These are phyloP conservation scores for Gymnorhina tibicen DNA, from an alignment of 2,113 vertebrate species.

Conservation along the genomic window DNA sequence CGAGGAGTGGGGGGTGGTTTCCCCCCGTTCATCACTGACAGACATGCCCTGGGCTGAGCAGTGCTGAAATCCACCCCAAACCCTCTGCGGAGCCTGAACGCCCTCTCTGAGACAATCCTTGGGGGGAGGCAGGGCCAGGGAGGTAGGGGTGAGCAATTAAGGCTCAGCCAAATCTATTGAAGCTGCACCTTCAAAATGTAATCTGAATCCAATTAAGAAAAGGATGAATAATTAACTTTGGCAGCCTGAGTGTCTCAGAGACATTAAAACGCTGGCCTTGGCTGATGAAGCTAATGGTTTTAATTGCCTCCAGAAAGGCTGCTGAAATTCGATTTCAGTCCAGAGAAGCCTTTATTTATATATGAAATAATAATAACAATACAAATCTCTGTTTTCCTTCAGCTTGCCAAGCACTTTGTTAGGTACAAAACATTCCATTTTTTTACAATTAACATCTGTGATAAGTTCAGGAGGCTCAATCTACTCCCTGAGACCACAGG, in stretches of 20 bases:
- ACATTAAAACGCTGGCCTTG: slow-evolving; percentile 35
- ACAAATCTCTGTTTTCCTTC: slow-evolving; percentile 41
- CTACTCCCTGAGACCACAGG: not conserved
- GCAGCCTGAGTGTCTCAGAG: slow-evolving; percentile 43
- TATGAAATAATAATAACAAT: slow-evolving; percentile 42
- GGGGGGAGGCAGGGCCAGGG: not conserved
- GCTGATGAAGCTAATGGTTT: slow-evolving; percentile 56
- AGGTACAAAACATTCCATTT: not conserved
- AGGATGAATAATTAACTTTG: slow-evolving; percentile 62
- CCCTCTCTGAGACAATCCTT: not conserved
- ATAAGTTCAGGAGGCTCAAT: not conserved
- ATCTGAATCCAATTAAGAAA: slow-evolving; percentile 50
- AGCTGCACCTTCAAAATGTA: slow-evolving; percentile 50
- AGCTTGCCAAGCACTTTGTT: slow-evolving; percentile 31
- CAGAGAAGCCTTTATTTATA: slow-evolving; percentile 36
- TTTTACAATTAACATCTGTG: not conserved
- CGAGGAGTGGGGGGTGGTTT: fast-evolving
- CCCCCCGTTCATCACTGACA: not conserved
- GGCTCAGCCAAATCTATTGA: not conserved
- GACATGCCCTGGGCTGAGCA: not conserved
- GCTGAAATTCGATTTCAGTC: slow-evolving; percentile 50
- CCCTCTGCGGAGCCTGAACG: not conserved
- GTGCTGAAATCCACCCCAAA: not conserved
- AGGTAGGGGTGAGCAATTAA: not conserved
- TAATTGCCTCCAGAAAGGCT: slow-evolving; percentile 63